Evolutionary conservation across 2,888 invertebrate species (phyloP).

Genomic region (Myopa testacea): DNA sequence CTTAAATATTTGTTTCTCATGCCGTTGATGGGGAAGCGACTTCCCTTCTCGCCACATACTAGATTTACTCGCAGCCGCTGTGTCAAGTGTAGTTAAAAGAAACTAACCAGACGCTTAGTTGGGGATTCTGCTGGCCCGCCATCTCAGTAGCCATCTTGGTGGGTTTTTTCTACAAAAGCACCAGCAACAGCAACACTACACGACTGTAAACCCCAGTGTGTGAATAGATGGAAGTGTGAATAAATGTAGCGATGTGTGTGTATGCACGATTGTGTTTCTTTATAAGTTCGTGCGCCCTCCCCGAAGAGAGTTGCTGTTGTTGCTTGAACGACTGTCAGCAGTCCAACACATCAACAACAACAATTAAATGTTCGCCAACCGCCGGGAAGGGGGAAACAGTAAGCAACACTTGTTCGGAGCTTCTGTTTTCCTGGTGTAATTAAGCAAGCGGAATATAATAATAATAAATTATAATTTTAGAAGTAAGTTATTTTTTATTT

Average conservation of each 20-base stretch:
- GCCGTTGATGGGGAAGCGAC: too few species aligned
- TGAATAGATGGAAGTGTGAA: too few species aligned
- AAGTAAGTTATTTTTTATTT: constrained; percentile 51
- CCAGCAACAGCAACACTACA: background rate
- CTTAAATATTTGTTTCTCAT: too few species aligned
- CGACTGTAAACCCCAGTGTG: too few species aligned
- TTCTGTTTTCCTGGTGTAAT: constrained; percentile 67
- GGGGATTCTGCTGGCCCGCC: constrained; percentile 61
- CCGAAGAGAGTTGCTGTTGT: background rate
- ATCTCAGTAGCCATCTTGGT: constrained; percentile 63
- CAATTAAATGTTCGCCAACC: background rate
- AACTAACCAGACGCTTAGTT: too few species aligned
- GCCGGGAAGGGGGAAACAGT: background rate
- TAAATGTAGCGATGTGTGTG: too few species aligned
- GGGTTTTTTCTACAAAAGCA: constrained; percentile 52
- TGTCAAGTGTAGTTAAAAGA: too few species aligned
- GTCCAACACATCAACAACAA: constrained; percentile 2
- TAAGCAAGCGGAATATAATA: constrained; percentile 69
- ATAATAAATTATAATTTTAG: constrained; percentile 69
- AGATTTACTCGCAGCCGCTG: too few species aligned
- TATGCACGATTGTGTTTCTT: background rate
- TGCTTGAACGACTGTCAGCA: background rate
- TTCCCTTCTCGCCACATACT: too few species aligned
- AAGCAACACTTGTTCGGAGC: constrained; percentile 36
- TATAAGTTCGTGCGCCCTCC: background rate